Evolutionary conservation across 2,113 vertebrate genomes (phyloP).

Genomic region (Raja brachyura): DNA sequence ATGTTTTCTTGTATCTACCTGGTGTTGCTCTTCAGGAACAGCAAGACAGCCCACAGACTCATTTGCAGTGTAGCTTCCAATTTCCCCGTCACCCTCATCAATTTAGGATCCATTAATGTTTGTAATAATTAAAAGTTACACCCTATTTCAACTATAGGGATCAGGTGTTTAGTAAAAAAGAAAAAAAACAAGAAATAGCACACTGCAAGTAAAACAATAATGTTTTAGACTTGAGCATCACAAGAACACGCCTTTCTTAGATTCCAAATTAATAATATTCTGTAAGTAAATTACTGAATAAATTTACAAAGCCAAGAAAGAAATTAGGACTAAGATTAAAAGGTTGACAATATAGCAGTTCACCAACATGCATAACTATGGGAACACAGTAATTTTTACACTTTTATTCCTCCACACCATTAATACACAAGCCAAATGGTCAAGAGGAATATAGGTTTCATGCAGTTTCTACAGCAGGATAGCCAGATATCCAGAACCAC

Average conservation of each 20-base stretch:
- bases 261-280: neutral
- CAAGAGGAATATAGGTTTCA: neutral
- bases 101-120: conserved; percentile 64
- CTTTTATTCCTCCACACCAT: neutral
- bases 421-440: neutral
- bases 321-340: neutral
- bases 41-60: conserved; percentile 82
- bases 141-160: conserved; percentile 92
- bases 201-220: conserved; percentile 15
- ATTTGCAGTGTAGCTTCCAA: conserved; percentile 57
- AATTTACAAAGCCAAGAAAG: neutral
- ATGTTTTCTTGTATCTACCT: conserved; percentile 57
- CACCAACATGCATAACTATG: neutral
- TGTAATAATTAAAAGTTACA: conserved; percentile 65
- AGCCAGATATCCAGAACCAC: neutral
- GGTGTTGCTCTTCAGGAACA: conserved; percentile 85
- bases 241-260: neutral
- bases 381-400: neutral
- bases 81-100: conserved; percentile 59
- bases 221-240: neutral
- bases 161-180: conserved; percentile 53
- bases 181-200: conserved; percentile 31
- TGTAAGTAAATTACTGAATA: neutral
- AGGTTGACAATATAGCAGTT: neutral
- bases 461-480: neutral